A percentile compares a stretch with the other conserved stretches of the same genome.
Conservation (phyloP, 2,888 invertebrate species). For the Torymus tubicola region DNA sequence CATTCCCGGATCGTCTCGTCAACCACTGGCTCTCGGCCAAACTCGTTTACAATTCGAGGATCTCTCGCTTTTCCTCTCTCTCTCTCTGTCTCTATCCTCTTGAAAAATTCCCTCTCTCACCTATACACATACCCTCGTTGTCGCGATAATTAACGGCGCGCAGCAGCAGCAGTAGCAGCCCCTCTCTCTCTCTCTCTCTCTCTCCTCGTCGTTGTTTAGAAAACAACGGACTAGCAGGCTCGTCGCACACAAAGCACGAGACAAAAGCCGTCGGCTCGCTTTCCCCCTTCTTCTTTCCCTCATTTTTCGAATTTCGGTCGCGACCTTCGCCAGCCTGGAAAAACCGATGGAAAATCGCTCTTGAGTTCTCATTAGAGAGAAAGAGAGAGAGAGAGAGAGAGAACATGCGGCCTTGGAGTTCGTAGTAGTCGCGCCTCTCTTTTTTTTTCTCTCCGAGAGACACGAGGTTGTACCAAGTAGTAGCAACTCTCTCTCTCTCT, state of each 20-base stretch:
- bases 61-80: not conserved
- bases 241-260: constrained; percentile 35
- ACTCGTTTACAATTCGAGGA: constrained; percentile 29
- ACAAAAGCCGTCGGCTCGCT: constrained; percentile 7
- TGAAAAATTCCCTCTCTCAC: constrained; percentile 14
- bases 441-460: constrained; percentile 27
- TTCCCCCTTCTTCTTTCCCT: constrained; percentile 58
- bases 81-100: not conserved
- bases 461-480: too few species aligned
- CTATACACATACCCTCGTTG: not conserved
- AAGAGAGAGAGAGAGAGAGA: constrained; percentile 47
- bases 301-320: constrained; percentile 65
- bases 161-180: not conserved
- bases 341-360: constrained; percentile 70
- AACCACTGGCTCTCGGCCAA: constrained; percentile 23
- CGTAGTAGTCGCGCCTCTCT: constrained; percentile 48
- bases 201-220: constrained; percentile 8
- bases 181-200: not conserved
- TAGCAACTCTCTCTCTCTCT: not conserved
- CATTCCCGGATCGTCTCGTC: not conserved
- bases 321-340: constrained; percentile 67
- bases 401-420: constrained; percentile 65
- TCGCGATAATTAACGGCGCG: constrained; percentile 30
- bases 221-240: constrained; percentile 16
- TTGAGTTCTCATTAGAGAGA: constrained; percentile 70